Evolutionary conservation across 2,888 invertebrate species (phyloP).

Genomic region (Acrocera orbiculus): DNA sequence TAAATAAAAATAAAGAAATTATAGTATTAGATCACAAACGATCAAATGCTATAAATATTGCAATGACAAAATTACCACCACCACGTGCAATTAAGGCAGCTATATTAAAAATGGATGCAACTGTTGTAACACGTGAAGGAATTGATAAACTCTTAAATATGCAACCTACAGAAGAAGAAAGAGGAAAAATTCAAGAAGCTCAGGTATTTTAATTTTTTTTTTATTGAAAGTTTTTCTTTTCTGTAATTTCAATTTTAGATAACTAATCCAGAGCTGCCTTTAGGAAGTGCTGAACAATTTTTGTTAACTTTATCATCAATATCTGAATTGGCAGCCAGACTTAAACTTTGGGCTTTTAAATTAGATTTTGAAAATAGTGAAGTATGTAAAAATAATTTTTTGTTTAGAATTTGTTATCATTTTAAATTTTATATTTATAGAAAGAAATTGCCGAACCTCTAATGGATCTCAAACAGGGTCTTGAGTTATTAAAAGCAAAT

Average conservation of each 20-base stretch:
- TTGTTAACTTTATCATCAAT: slow-evolving; percentile 91
- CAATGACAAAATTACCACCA: slow-evolving; percentile 96
- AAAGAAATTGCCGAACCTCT: slow-evolving; percentile 97
- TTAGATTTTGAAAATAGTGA: slow-evolving; percentile 95
- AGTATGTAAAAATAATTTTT: slow-evolving; percentile 34
- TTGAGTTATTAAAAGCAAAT: slow-evolving; percentile 77
- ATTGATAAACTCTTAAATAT: slow-evolving; percentile 95
- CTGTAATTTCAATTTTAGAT: slow-evolving; percentile 14
- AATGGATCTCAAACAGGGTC: slow-evolving; percentile 95
- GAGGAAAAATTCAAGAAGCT: slow-evolving; percentile 89
- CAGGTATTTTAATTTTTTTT: slow-evolving; percentile 33
- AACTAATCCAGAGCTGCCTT: slow-evolving; percentile 29
- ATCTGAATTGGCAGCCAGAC: slow-evolving; percentile 79
- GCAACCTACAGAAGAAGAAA: slow-evolving; percentile 94
- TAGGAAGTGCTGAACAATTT: slow-evolving; percentile 94
- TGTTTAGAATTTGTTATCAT: too few relatives aligned
- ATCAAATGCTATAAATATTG: slow-evolving; percentile 98
- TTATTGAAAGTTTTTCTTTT: not conserved
- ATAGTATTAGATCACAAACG: slow-evolving; percentile 92
- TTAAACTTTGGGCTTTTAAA: slow-evolving; percentile 97
- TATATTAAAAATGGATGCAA: slow-evolving; percentile 96
- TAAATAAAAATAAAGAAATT: slow-evolving; percentile 75
- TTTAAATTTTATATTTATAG: slow-evolving; percentile 22
- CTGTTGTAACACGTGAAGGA: slow-evolving; percentile 93
- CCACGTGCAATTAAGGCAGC: slow-evolving; percentile 97